These are phyloP conservation scores for Enteromius radiatus DNA, from an alignment of 2,797 vertebrate species.

Conservation along the genomic window DNA sequence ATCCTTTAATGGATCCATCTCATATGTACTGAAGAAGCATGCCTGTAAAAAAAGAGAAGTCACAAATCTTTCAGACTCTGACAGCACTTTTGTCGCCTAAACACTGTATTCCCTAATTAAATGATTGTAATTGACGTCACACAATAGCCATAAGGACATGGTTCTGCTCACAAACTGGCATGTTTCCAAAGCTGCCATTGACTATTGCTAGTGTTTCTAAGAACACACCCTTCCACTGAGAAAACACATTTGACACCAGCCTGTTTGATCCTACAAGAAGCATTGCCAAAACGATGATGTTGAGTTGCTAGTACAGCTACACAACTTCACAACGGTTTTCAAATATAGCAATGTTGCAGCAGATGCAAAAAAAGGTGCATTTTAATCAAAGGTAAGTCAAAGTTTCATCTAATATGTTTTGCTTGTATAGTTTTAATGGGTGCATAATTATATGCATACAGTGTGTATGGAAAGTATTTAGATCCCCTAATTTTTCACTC, in stretches of 20 bases:
- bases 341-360: no score
- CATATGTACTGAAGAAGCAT: constrained; percentile 90
- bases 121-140: constrained; percentile 64
- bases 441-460: background rate
- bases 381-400: background rate
- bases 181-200: constrained; percentile 62
- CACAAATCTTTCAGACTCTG: constrained; percentile 39
- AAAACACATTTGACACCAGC: constrained; percentile 67
- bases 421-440: background rate
- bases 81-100: constrained; percentile 45
- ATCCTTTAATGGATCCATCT: constrained; percentile 57
- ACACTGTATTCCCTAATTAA: constrained; percentile 68
- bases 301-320: constrained; percentile 40
- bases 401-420: background rate
- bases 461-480: no score
- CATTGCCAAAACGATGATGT: constrained; percentile 46
- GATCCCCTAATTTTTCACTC: no score
- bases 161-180: constrained; percentile 61
- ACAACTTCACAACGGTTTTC: no score
- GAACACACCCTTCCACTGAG: constrained; percentile 47
- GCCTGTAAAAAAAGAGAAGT: constrained; percentile 71
- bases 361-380: no score
- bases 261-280: constrained; percentile 52
- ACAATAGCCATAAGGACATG: constrained; percentile 58
- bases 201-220: constrained; percentile 70